Base-by-base conservation (phyloP, 2,113 vertebrate genomes). In the Orientallactaga bullata region DNA sequence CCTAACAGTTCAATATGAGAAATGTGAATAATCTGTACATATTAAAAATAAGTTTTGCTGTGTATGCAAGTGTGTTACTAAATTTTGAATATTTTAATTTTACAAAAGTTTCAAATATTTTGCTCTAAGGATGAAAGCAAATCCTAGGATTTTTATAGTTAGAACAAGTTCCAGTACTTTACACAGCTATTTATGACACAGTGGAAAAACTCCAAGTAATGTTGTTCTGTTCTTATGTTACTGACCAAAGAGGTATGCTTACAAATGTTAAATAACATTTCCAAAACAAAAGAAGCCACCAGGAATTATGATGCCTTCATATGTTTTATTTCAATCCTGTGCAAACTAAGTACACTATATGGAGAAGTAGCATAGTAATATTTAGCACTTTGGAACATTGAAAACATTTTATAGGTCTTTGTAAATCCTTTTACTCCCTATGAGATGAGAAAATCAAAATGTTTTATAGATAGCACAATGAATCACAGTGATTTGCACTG, bases 361-460 rank as follows among this genome's bases (percentile, higher is more conserved):
- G 10, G 58, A 81, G 28, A 96, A 74, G 39, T 42, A 72, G 37
- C 89, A 65, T 42, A 93, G 42, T 85, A 93, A 85, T 87, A 73
- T 1, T 91, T 91, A 81, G 16, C 91, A 32, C 23, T 65, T 30
- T 42, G 79, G 30, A 89, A 88, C 37, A 85, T 82, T 94, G 47
- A 85, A 83, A 96, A 61, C 37, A 82, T 80, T 94, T 94, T 95
- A 93, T 80, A 91, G 79, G 37, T 5, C 76, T 95, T 94, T 96
- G 87, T 94, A 91, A 95, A 91, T 89, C 47, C 61, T 94, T 95
- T 96, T 81, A 93, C 58, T 88, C 58, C 26, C n/a, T 83, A 20
- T 90, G 92, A 85, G 68, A 93, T 91, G 94, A 11, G 69, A 85
- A 93, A 97, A 94, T 94, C 68, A 95, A 94, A 95, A 82, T 82